Percentiles rank a stretch among this genome's conserved stretches.
These are phyloP conservation scores for Cirrhinus molitorella DNA, from an alignment of 2,797 vertebrate species.

Conservation along the genomic window DNA sequence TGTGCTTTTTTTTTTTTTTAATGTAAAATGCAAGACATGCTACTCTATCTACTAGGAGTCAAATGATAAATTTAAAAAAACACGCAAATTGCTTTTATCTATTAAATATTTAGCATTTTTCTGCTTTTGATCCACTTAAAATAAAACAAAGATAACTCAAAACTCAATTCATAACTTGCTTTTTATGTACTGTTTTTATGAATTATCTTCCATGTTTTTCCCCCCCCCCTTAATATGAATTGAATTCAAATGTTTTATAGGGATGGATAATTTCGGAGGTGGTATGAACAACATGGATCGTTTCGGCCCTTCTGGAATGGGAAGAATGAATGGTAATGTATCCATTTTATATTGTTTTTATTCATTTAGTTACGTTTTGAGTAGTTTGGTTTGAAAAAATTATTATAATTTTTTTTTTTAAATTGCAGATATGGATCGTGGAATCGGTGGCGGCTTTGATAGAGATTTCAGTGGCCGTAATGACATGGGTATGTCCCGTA, in stretches of 20 bases:
- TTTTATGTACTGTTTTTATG: no score
- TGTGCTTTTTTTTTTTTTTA: no score
- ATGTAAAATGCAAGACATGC: background rate
- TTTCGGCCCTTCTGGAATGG: constrained; percentile 92
- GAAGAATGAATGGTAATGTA: constrained; percentile 89
- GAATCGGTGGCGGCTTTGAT: constrained; percentile 88
- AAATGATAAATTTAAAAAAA: no score
- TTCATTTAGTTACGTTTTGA: background rate
- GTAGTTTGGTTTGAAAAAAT: constrained; percentile 58
- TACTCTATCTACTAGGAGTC: background rate
- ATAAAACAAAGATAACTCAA: no score
- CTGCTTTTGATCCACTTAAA: no score
- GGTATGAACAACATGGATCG: constrained; percentile 91
- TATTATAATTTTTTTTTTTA: no score
- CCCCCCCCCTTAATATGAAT: background rate
- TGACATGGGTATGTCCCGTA: constrained; percentile 91
- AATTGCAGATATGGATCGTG: constrained; percentile 87
- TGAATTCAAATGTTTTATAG: constrained; percentile 68
- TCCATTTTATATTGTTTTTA: background rate
- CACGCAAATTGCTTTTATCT: no score
- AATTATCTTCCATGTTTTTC: no score
- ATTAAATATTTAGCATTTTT: no score
- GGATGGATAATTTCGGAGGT: constrained; percentile 92
- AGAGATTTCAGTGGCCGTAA: constrained; percentile 90
- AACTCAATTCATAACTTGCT: no score